A percentile compares a stretch with the other conserved stretches of the same genome.
phyloP scores from a whole-genome alignment of 2,797 vertebrate genomes.

The Falco novaeseelandiae region DNA sequence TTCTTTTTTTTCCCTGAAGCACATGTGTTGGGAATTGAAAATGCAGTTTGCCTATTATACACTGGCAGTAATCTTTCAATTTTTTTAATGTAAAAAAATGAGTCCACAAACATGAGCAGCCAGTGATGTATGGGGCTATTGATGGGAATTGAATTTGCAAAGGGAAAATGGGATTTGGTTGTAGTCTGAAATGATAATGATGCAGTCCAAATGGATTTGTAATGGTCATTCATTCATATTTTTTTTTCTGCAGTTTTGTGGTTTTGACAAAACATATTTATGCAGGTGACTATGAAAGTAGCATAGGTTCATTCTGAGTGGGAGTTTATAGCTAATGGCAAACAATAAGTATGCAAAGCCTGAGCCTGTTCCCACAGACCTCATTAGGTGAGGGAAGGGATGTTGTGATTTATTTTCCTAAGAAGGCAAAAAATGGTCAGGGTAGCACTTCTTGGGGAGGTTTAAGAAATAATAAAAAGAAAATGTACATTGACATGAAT shows the following conservation, averaged over 20 bases:
- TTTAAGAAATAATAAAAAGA: background rate
- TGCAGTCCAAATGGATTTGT: conserved; percentile 84
- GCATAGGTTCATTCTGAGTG: conserved; percentile 38
- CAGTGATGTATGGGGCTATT: conserved; percentile 78
- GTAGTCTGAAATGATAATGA: conserved; percentile 85
- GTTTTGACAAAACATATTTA: conserved; percentile 77
- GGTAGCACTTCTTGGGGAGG: background rate
- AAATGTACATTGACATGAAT: background rate
- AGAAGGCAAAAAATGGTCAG: background rate
- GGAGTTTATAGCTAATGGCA: conserved; percentile 45
- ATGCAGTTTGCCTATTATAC: conserved; percentile 73
- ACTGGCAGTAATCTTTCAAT: conserved; percentile 75
- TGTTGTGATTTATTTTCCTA: conserved; percentile 1
- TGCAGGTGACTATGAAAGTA: conserved; percentile 71
- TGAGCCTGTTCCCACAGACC: conserved; percentile 3
- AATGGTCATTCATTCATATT: conserved; percentile 82
- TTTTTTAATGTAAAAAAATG: conserved; percentile 76
- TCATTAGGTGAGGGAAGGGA: background rate
- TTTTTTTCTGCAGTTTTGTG: conserved; percentile 59
- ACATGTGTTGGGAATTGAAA: conserved; percentile 75
- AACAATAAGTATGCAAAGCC: conserved; percentile 31
- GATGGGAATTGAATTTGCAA: conserved; percentile 85
- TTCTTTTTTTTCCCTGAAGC: conserved; percentile 43
- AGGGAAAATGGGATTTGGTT: conserved; percentile 89
- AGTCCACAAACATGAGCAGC: conserved; percentile 75